Conservation (phyloP, 2,113 vertebrate species). For the Cepphus grylle region DNA sequence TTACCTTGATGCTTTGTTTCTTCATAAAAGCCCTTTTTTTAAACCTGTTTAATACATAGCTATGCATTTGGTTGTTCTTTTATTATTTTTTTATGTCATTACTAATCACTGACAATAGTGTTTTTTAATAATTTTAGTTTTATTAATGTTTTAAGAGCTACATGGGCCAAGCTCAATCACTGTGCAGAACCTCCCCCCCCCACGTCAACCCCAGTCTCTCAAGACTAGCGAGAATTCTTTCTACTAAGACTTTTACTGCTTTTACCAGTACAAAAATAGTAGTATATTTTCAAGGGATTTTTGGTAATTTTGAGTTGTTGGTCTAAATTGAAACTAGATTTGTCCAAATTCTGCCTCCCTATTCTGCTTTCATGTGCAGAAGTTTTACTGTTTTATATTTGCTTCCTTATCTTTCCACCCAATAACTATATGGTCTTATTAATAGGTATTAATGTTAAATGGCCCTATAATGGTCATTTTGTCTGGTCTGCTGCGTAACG, state of each 20-base stretch:
- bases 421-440: background rate
- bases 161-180: accelerated
- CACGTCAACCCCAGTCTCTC: background rate
- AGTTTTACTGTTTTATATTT: background rate
- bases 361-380: background rate
- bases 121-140: background rate
- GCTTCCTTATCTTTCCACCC: background rate
- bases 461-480: background rate
- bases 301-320: background rate
- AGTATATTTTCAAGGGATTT: background rate
- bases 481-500: background rate
- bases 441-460: background rate
- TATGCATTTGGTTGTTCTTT: background rate
- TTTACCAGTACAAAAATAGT: background rate
- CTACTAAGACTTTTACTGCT: background rate
- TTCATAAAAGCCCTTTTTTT: background rate
- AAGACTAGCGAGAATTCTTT: background rate
- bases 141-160: background rate
- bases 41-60: background rate
- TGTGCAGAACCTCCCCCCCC: accelerated
- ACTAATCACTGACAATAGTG: background rate
- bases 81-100: background rate
- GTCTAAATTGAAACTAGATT: background rate
- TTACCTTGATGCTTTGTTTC: background rate
- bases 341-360: background rate